These are phyloP conservation scores for Acronicta aceris DNA, from an alignment of 2,888 invertebrate species.

Conservation along the genomic window DNA sequence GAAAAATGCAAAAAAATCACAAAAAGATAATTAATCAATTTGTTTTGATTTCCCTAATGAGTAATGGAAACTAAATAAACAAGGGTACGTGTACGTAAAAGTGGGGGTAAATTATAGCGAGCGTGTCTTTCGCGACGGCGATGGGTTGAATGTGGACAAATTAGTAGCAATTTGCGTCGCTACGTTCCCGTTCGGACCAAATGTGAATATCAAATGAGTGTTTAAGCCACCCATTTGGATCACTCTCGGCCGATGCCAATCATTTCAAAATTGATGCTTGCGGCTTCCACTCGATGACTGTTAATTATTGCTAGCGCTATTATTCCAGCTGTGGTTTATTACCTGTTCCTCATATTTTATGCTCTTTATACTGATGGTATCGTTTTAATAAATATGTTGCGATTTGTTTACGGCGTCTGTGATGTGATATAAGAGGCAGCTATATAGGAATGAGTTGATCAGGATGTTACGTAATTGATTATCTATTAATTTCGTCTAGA, in stretches of 20 bases:
- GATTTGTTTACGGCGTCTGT: conserved; percentile 39
- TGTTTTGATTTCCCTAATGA: conserved; percentile 50
- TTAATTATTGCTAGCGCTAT: conserved; percentile 66
- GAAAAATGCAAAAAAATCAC: too few species aligned
- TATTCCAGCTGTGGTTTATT: conserved; percentile 53
- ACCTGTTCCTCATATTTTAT: conserved; percentile 54
- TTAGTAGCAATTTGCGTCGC: conserved; percentile 81
- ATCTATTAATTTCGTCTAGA: too few species aligned
- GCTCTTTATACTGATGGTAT: conserved; percentile 54
- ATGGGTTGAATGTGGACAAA: conserved; percentile 79
- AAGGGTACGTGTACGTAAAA: conserved; percentile 30
- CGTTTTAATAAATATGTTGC: conserved; percentile 41
- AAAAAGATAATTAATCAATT: conserved; percentile 54
- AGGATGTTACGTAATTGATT: conserved; percentile 2
- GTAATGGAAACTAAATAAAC: conserved; percentile 46
- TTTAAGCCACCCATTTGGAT: conserved; percentile 85
- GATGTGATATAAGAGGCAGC: conserved; percentile 10
- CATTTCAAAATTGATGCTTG: conserved; percentile 82
- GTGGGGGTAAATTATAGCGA: conserved; percentile 37
- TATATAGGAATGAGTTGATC: conserved; percentile 26
- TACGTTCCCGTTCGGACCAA: conserved; percentile 73
- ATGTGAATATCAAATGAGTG: conserved; percentile 87
- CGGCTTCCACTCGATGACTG: conserved; percentile 74
- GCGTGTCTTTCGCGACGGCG: conserved; percentile 38
- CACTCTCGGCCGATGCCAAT: conserved; percentile 81